Percentiles rank a stretch among this genome's conserved stretches.
These are phyloP conservation scores for Aleadryas rufinucha DNA, from an alignment of 2,113 vertebrate species.

Conservation along the genomic window DNA sequence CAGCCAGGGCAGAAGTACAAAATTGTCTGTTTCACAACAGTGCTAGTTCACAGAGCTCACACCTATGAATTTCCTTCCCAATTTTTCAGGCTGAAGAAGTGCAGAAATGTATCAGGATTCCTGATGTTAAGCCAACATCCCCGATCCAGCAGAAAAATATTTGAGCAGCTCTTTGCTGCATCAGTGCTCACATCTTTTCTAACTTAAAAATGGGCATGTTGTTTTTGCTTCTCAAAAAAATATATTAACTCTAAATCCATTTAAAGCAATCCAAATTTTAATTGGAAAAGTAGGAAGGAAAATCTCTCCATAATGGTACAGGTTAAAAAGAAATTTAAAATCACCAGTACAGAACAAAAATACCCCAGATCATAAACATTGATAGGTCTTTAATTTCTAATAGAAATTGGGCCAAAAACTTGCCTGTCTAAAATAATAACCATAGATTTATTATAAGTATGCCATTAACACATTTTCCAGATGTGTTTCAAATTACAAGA, in stretches of 20 bases:
- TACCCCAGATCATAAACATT: not conserved
- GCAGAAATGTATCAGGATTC: not conserved
- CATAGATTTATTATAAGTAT: conserved; percentile 29
- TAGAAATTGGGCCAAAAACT: conserved; percentile 20
- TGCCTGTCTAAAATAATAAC: conserved; percentile 47
- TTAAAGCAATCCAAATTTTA: conserved; percentile 55
- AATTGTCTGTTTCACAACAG: not conserved
- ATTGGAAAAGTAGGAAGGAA: not conserved
- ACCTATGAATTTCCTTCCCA: not conserved
- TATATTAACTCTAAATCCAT: not conserved
- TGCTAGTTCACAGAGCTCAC: not conserved
- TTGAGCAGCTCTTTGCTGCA: not conserved
- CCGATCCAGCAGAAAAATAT: not conserved
- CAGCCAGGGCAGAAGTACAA: not conserved
- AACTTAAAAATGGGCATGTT: not conserved
- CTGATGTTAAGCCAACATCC: not conserved
- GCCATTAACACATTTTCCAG: conserved; percentile 48
- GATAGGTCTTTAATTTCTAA: conserved; percentile 22
- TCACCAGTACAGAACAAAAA: not conserved
- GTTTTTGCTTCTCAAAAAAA: conserved; percentile 38
- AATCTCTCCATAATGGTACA: not conserved
- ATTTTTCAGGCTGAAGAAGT: not conserved
- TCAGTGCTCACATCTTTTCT: not conserved
- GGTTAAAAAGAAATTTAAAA: not conserved
- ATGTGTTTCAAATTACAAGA: conserved; percentile 41